These are phyloP conservation scores for Melipona quadrifasciata DNA, from an alignment of 1,140 invertebrate species.

Conservation along the genomic window DNA sequence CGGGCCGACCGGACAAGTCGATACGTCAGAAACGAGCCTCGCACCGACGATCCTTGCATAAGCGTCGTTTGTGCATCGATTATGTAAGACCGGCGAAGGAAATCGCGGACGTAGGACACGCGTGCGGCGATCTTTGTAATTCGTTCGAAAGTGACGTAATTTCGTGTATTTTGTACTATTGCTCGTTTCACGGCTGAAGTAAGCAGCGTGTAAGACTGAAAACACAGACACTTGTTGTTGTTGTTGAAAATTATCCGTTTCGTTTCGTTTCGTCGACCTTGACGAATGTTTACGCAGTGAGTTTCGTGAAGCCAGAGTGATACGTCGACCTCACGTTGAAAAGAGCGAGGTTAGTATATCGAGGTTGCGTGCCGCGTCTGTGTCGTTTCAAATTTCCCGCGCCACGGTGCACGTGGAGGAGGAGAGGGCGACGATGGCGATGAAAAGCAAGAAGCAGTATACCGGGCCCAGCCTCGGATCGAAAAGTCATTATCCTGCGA, in stretches of 20 bases:
- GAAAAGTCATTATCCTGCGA: conserved; percentile 85
- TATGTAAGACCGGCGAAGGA: conserved; percentile 39
- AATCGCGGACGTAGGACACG: conserved; percentile 16
- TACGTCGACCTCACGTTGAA: too few relatives aligned
- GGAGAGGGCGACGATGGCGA: conserved; percentile 72
- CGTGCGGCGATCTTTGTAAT: not conserved
- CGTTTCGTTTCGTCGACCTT: not conserved
- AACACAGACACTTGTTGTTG: not conserved
- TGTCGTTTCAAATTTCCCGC: conserved; percentile 33
- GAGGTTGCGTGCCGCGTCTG: not conserved
- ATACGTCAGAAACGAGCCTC: conserved; percentile 14
- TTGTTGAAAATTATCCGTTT: not conserved
- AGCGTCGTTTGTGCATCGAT: conserved; percentile 31
- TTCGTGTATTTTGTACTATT: not conserved
- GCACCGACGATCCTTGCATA: conserved; percentile 51
- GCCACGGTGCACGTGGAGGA: conserved; percentile 22
- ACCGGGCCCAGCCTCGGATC: conserved; percentile 65
- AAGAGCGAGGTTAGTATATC: not conserved
- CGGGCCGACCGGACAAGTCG: not conserved
- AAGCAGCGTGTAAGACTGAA: not conserved
- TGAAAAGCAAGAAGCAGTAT: conserved; percentile 78
- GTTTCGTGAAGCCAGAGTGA: not conserved
- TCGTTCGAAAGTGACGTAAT: not conserved
- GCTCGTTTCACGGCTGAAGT: not conserved
- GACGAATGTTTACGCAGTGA: not conserved